Evolutionary conservation across 2,113 vertebrate species (phyloP).

Genomic region (Pantherophis guttatus): DNA sequence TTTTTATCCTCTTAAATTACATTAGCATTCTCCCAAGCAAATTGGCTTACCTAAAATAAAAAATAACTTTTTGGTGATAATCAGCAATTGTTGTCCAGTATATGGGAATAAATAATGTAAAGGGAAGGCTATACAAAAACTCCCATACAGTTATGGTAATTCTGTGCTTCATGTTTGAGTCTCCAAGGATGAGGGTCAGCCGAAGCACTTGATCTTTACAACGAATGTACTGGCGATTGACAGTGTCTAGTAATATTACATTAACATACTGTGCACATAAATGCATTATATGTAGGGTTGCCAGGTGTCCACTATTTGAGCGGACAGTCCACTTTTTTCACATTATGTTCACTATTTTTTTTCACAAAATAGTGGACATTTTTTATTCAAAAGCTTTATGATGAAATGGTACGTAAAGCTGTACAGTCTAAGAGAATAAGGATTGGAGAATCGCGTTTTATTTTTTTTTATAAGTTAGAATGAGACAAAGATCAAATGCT

Average conservation of each 20-base stretch:
- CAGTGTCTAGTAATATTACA: background rate
- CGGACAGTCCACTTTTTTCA: too few species aligned
- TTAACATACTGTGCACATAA: background rate
- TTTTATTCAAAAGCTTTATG: too few species aligned
- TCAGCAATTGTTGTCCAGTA: background rate
- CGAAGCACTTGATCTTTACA: background rate
- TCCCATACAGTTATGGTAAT: background rate
- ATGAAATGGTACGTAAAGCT: too few species aligned
- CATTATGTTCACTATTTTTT: too few species aligned
- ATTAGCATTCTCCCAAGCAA: background rate
- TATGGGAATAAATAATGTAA: background rate
- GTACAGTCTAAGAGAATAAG: too few species aligned
- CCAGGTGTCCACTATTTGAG: too few species aligned
- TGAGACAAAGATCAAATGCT: too few species aligned
- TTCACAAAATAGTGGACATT: too few species aligned
- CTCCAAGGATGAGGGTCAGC: background rate
- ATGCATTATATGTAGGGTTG: background rate
- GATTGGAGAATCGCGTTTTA: too few species aligned
- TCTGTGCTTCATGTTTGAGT: background rate
- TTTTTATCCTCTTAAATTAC: background rate
- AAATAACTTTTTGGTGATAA: background rate
- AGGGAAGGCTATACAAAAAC: background rate
- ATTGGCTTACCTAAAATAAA: background rate
- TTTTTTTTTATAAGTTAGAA: too few species aligned
- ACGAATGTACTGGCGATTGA: background rate